A percentile compares a stretch with the other conserved stretches of the same genome.
Evolutionary conservation across 2,888 invertebrate genomes (phyloP).

Genomic region (Leptura quadrifasciata): DNA sequence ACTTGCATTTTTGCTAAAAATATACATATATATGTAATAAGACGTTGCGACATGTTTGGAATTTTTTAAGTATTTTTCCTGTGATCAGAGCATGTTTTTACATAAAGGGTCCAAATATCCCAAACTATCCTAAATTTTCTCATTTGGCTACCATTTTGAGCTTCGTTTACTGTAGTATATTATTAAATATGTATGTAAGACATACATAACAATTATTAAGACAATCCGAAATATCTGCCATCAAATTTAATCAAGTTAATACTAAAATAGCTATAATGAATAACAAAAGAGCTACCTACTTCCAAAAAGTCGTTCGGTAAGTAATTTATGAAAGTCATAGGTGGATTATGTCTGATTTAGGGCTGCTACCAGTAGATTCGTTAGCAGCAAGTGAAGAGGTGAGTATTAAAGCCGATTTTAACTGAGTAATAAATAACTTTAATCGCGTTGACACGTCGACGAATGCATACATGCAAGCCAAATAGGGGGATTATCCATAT

Average conservation of each 20-base stretch:
- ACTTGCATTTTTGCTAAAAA: no score
- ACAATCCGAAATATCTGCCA: neutral
- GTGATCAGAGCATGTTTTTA: no score
- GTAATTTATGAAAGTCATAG: conserved; percentile 43
- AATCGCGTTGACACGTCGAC: conserved; percentile 57
- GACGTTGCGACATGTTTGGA: no score
- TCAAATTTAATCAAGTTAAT: neutral
- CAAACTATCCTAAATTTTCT: no score
- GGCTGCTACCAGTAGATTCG: conserved; percentile 46
- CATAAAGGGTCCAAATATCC: no score
- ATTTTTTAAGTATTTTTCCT: no score
- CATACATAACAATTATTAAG: neutral
- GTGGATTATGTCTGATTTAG: conserved; percentile 44
- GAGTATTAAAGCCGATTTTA: conserved; percentile 60
- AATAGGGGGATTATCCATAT: conserved; percentile 39
- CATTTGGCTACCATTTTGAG: no score
- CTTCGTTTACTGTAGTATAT: no score
- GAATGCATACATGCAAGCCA: conserved; percentile 40
- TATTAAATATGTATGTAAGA: no score
- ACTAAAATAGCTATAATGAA: conserved; percentile 5
- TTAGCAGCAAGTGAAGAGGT: conserved; percentile 52
- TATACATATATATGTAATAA: no score
- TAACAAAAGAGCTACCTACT: conserved; percentile 35
- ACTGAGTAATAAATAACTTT: conserved; percentile 57
- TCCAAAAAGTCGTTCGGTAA: conserved; percentile 29